Conservation (phyloP, 2,113 vertebrate species). For the Peromyscus polionotus region DNA sequence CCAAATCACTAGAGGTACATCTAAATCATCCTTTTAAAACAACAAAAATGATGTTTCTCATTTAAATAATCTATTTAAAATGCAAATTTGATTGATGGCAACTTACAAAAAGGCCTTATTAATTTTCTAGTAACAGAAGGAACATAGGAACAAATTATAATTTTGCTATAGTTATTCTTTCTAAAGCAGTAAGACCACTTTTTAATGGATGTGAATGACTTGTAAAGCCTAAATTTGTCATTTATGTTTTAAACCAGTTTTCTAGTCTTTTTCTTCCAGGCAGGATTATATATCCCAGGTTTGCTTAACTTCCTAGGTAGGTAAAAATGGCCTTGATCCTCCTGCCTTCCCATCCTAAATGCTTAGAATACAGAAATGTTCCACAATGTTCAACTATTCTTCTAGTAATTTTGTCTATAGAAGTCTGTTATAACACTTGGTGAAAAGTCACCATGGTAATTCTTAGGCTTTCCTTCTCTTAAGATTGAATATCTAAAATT, state of each 20-base stretch:
- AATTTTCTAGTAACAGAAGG: conserved; percentile 65
- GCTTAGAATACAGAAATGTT: not conserved
- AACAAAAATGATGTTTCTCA: conserved; percentile 33
- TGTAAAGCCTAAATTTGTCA: conserved; percentile 49
- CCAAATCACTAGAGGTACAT: conserved; percentile 68
- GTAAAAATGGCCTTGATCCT: not conserved
- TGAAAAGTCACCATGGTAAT: not conserved
- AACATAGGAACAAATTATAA: conserved; percentile 47
- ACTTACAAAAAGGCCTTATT: conserved; percentile 59
- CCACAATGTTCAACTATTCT: not conserved
- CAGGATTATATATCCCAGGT: not conserved
- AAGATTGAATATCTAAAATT: not conserved
- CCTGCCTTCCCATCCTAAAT: not conserved
- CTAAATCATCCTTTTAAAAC: conserved; percentile 69
- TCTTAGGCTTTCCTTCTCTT: not conserved
- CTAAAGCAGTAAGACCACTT: conserved; percentile 55
- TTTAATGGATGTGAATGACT: conserved; percentile 19
- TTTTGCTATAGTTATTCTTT: conserved; percentile 60
- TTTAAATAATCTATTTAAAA: conserved; percentile 66
- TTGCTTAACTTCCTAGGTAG: not conserved
- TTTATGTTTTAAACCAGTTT: not conserved
- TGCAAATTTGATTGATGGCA: conserved; percentile 35
- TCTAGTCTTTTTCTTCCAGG: too few species aligned
- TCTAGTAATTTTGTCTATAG: not conserved
- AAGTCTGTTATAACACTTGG: not conserved